Evolutionary conservation across 2,797 vertebrate species (phyloP).

Genomic region (Alcedo quadribrachys): DNA sequence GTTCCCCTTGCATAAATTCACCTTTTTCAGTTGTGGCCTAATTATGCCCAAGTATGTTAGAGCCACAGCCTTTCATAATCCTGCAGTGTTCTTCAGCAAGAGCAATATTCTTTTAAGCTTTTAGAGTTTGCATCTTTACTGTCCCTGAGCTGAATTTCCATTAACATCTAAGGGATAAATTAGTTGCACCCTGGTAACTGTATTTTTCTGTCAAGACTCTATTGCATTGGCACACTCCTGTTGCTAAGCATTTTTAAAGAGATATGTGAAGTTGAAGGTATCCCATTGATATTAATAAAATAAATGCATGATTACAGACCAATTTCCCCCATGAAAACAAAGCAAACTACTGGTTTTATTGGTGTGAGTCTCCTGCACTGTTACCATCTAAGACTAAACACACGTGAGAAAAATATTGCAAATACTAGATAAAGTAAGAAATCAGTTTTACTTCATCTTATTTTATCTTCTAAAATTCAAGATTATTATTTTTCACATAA

Average conservation of each 20-base stretch:
- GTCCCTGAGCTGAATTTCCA: not conserved
- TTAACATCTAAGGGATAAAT: not conserved
- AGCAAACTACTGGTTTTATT: conserved; percentile 8
- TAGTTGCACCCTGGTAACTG: not conserved
- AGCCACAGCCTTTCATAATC: not conserved
- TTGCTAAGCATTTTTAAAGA: not conserved
- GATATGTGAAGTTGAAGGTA: not conserved
- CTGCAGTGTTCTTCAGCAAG: not conserved
- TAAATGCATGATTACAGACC: not conserved
- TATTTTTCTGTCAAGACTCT: not conserved
- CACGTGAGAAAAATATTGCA: not conserved
- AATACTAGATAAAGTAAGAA: conserved; percentile 22
- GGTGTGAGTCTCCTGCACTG: conserved; percentile 2
- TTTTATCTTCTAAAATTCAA: conserved; percentile 19
- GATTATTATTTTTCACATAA: not conserved
- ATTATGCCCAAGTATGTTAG: conserved; percentile 26
- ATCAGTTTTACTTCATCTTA: not conserved
- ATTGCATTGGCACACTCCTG: not conserved
- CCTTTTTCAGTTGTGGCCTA: not conserved
- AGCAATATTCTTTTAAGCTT: not conserved
- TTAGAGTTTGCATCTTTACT: not conserved
- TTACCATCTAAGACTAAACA: not conserved
- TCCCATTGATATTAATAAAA: not conserved
- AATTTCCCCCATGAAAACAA: conserved; percentile 19
- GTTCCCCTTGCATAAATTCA: not conserved